phyloP scores from a whole-genome alignment of 2,888 invertebrate species.

The Himalopsyche japonica region DNA sequence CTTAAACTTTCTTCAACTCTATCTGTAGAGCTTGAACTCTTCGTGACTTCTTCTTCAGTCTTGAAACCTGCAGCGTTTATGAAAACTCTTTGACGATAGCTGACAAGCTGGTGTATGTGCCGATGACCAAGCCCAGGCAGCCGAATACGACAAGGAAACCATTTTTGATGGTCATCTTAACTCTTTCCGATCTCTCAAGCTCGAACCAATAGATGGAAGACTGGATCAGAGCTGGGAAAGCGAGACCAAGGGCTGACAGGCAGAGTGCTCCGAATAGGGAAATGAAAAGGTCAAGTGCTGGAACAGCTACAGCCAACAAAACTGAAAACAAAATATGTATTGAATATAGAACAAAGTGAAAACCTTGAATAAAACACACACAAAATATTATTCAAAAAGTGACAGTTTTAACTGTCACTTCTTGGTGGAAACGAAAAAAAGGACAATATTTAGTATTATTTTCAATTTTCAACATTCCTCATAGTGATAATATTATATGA shows the following conservation, averaged over 20 bases:
- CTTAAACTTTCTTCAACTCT: background rate
- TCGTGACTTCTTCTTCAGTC: background rate
- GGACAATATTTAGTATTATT: too few species aligned
- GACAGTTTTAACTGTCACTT: too few species aligned
- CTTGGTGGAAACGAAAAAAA: too few species aligned
- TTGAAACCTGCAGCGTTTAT: background rate
- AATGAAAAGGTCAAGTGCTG: slow-evolving; percentile 75
- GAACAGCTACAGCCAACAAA: slow-evolving; percentile 80
- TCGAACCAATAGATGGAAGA: slow-evolving; percentile 54
- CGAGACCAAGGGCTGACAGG: slow-evolving; percentile 83
- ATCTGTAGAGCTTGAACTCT: background rate
- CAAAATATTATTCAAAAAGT: too few species aligned
- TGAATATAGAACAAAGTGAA: background rate
- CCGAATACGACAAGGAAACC: slow-evolving; percentile 67
- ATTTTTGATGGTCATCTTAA: slow-evolving; percentile 62
- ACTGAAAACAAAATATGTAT: slow-evolving; percentile 60
- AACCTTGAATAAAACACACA: too few species aligned
- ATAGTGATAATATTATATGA: too few species aligned
- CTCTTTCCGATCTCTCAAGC: background rate
- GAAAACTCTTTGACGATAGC: slow-evolving; percentile 66
- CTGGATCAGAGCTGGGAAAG: slow-evolving; percentile 89
- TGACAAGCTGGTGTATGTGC: slow-evolving; percentile 70
- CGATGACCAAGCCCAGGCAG: slow-evolving; percentile 67
- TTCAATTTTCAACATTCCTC: too few species aligned
- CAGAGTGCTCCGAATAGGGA: slow-evolving; percentile 86